phyloP scores from a whole-genome alignment of 2,888 invertebrate genomes.

The Pherbina coryleti region DNA sequence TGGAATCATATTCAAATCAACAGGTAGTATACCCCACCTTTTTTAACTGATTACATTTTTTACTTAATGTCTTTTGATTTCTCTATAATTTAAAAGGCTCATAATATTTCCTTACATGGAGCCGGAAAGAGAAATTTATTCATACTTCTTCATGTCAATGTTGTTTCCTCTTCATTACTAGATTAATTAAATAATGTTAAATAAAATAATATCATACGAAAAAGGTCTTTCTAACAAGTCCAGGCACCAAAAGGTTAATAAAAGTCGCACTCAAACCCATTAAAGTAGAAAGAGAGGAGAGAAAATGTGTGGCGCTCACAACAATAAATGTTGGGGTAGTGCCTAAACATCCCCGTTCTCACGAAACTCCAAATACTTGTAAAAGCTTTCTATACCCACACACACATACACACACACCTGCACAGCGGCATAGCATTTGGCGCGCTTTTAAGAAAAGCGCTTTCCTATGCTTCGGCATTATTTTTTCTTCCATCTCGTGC shows the following conservation, averaged over 20 bases:
- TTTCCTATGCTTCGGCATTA: not conserved
- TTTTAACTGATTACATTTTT: no score
- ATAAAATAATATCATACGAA: not conserved
- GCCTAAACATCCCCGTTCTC: not conserved
- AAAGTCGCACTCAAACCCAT: not conserved
- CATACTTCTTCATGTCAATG: no score
- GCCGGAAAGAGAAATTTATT: no score
- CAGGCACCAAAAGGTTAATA: no score
- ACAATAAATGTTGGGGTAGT: slow-evolving; percentile 9
- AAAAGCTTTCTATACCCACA: not conserved
- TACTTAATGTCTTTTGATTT: no score
- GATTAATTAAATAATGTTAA: no score
- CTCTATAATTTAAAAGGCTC: no score
- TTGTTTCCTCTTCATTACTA: no score
- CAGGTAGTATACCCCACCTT: no score
- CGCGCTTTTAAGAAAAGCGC: slow-evolving; percentile 11
- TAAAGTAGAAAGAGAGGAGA: not conserved
- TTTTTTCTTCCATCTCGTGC: not conserved
- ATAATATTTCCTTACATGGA: no score
- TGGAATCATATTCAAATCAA: no score
- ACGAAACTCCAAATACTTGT: not conserved
- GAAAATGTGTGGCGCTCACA: not conserved
- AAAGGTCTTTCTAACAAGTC: slow-evolving; percentile 16
- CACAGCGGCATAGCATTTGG: not conserved
- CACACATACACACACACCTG: not conserved